Base-by-base conservation (phyloP, 2,797 vertebrate genomes). In the Rallus crepitans region DNA sequence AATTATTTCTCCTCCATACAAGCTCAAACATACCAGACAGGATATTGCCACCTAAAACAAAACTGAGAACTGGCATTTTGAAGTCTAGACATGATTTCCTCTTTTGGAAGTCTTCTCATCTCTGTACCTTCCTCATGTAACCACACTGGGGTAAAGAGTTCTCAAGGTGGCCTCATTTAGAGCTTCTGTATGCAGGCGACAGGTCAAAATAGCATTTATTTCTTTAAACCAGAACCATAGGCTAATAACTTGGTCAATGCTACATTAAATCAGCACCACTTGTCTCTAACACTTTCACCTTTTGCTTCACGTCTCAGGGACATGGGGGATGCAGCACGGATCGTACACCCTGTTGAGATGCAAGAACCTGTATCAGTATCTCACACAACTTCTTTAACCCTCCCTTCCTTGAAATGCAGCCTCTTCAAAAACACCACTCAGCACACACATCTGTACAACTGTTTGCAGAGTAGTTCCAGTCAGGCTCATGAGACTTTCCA, bases 1-100 rank as follows among this genome's bases (percentile, higher is more conserved):
- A 90, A 61, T 69, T 79, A 63, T 84, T 96, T 96, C 72, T 96
- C 91, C 76, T 91, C 85, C 40, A 39, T 42, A 12, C 12, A 21
- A 30, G 52, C 59, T 82, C 65, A 87, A 91, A 96, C 69, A 81
- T 21, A 94, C 40, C 73, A 95, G 95, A 95, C 95, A 96, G 83
- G 86, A 90, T 94, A 94, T 85, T 47, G 77, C 33, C 64, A 95
- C 57, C 94, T 96, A 91, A 95, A 97, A 93, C 91, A 96, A 94
- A 97, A 96, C 89, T 78, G 90, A 94, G 90, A 95, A 95, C 88
- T 95, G 94, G 94, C 88, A 96, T 95, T 97, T 95, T 95, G 78
- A 97, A 96, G 95, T 97, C 96, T 96, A 97, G 96, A 96, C 96
- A 31, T 1, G 0, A 95, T 90, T 97, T 97, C 96, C 96, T 96